Evolutionary conservation across 2,888 invertebrate species (phyloP).

Genomic region (Drosophila macrospina): DNA sequence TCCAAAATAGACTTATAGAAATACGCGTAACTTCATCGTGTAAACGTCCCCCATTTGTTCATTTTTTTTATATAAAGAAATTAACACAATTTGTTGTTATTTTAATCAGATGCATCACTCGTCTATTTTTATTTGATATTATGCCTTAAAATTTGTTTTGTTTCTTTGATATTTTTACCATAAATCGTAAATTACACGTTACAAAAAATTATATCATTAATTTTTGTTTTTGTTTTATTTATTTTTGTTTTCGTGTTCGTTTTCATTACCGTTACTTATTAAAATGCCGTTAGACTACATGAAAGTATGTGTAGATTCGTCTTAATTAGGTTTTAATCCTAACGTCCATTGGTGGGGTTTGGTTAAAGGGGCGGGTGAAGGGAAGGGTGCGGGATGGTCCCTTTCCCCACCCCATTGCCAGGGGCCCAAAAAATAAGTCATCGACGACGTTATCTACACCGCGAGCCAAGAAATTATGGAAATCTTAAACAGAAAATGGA

Average conservation of each 20-base stretch:
- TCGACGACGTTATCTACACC: constrained; percentile 19
- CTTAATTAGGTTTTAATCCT: constrained; percentile 54
- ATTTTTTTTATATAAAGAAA: neutral
- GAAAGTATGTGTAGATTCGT: constrained; percentile 64
- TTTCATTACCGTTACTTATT: constrained; percentile 60
- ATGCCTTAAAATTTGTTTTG: constrained; percentile 66
- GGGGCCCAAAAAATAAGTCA: constrained; percentile 23
- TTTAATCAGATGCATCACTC: constrained; percentile 72
- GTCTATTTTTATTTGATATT: constrained; percentile 69
- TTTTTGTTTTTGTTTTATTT: constrained; percentile 26
- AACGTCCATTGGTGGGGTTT: constrained; percentile 50
- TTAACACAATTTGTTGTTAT: neutral
- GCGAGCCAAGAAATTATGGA: constrained; percentile 3
- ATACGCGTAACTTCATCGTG: too few relatives aligned
- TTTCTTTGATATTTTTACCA: constrained; percentile 50
- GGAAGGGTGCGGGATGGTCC: too few relatives aligned
- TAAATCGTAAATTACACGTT: constrained; percentile 70
- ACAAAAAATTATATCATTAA: constrained; percentile 65
- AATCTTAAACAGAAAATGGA: constrained; percentile 50
- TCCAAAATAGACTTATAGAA: too few relatives aligned
- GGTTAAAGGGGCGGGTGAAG: too few relatives aligned
- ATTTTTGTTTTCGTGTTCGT: constrained; percentile 21
- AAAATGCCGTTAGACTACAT: constrained; percentile 69
- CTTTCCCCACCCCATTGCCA: too few relatives aligned
- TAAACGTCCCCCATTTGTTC: too few relatives aligned